phyloP scores from a whole-genome alignment of 2,888 invertebrate species.

The Drosophila phalerata region DNA sequence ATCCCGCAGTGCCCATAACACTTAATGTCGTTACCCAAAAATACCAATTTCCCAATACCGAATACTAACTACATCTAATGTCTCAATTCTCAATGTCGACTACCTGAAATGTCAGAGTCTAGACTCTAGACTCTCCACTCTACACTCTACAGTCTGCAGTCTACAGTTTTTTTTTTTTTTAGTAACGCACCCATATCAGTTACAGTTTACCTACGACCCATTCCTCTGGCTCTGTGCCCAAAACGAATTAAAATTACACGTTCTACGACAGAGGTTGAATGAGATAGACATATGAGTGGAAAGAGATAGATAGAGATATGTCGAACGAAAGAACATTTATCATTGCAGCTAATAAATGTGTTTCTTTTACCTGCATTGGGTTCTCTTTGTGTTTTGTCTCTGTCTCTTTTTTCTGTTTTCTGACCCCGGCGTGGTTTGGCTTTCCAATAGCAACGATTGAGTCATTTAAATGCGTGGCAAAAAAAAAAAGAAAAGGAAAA shows the following conservation, averaged over 20 bases:
- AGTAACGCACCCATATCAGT: conserved; percentile 71
- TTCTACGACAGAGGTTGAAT: conserved; percentile 20
- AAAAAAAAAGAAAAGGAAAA: conserved; percentile 36
- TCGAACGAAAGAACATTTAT: conserved; percentile 66
- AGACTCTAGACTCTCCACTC: conserved; percentile 11
- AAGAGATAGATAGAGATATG: not conserved
- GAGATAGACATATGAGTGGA: conserved; percentile 1
- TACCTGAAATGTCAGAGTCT: conserved; percentile 51
- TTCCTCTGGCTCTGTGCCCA: conserved; percentile 52
- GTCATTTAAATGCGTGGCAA: conserved; percentile 73
- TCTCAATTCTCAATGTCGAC: conserved; percentile 67
- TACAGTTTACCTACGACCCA: conserved; percentile 33
- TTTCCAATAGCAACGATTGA: conserved; percentile 68
- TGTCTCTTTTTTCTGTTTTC: conserved; percentile 4
- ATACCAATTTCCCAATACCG: conserved; percentile 14
- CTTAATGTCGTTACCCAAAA: conserved; percentile 55
- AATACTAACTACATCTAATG: conserved; percentile 67
- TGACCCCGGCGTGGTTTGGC: conserved; percentile 62
- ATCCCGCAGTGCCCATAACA: conserved; percentile 66
- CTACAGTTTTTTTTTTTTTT: conserved; percentile 7
- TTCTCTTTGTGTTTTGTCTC: conserved; percentile 7
- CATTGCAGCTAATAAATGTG: conserved; percentile 77
- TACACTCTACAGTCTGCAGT: conserved; percentile 1
- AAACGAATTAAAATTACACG: conserved; percentile 79
- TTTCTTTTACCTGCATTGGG: conserved; percentile 61